A percentile compares a stretch with the other conserved stretches of the same genome.
phyloP scores from a whole-genome alignment of 2,113 vertebrate genomes.

The Pteruthius melanotis region DNA sequence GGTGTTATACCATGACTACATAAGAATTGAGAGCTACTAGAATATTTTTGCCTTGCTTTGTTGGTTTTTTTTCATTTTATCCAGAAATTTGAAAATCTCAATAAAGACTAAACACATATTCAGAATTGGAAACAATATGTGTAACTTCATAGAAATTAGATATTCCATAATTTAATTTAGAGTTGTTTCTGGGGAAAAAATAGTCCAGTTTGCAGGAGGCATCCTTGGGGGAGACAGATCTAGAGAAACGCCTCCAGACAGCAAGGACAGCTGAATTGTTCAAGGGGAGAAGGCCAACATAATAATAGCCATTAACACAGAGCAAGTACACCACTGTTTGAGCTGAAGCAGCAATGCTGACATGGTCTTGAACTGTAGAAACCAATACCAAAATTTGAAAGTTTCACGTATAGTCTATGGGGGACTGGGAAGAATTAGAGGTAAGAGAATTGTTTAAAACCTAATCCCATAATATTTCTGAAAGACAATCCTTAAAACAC shows the following conservation, averaged over 20 bases:
- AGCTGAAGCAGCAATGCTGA: background rate
- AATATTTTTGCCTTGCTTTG: background rate
- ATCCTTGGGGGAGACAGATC: background rate
- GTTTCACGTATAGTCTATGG: background rate
- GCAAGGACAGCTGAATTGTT: background rate
- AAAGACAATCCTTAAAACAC: background rate
- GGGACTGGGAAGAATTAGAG: background rate
- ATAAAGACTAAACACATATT: background rate
- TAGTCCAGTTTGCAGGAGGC: background rate
- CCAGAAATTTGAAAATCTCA: background rate
- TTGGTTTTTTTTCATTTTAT: background rate
- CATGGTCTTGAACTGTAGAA: background rate
- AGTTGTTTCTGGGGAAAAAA: background rate
- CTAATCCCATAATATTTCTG: background rate
- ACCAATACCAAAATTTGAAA: background rate
- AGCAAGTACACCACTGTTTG: background rate
- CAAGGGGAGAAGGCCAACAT: background rate
- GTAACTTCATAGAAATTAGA: background rate
- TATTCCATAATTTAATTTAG: background rate
- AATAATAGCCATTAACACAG: background rate
- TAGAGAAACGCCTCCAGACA: background rate
- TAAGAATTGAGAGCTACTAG: background rate
- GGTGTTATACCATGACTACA: background rate
- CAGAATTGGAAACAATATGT: background rate
- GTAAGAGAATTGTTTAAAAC: background rate